Evolutionary conservation across 2,113 vertebrate species (phyloP).

Genomic region (Sarotherodon lohbergeri): DNA sequence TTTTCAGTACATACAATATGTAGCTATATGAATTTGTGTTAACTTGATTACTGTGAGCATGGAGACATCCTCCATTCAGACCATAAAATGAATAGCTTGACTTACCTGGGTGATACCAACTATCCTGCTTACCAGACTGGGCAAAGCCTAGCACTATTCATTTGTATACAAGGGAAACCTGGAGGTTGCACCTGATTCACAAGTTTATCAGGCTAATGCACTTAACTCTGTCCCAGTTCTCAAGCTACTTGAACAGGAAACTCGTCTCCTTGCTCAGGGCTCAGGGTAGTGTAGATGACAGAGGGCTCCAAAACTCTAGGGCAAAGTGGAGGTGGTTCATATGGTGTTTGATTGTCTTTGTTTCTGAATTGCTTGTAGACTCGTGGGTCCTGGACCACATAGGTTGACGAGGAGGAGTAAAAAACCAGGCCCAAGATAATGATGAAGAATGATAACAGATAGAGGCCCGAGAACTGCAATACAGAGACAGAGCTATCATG

Average conservation of each 20-base stretch:
- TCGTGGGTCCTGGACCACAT: constrained; percentile 88
- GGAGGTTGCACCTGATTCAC: neutral
- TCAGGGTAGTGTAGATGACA: constrained; percentile 89
- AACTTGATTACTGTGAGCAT: neutral
- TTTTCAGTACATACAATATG: neutral
- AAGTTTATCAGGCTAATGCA: neutral
- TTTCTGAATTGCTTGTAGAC: constrained; percentile 97
- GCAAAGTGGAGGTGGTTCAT: constrained; percentile 71
- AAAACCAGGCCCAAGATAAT: constrained; percentile 88
- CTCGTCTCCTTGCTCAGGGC: constrained; percentile 85
- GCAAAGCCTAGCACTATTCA: constrained; percentile 65
- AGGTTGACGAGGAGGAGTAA: constrained; percentile 89
- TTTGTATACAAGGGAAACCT: constrained; percentile 68
- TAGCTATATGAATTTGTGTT: neutral
- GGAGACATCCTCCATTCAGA: neutral
- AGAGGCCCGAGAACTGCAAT: constrained; percentile 90
- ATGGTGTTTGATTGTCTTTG: constrained; percentile 68
- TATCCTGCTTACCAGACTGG: neutral
- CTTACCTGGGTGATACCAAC: neutral
- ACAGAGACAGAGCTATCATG: neutral
- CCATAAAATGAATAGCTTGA: neutral
- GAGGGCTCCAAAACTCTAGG: constrained; percentile 80
- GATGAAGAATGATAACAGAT: constrained; percentile 88
- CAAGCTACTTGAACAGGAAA: constrained; percentile 76
- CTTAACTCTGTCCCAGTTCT: neutral